phyloP scores from a whole-genome alignment of 1,140 invertebrate species.

The Drosophila setifemur region DNA sequence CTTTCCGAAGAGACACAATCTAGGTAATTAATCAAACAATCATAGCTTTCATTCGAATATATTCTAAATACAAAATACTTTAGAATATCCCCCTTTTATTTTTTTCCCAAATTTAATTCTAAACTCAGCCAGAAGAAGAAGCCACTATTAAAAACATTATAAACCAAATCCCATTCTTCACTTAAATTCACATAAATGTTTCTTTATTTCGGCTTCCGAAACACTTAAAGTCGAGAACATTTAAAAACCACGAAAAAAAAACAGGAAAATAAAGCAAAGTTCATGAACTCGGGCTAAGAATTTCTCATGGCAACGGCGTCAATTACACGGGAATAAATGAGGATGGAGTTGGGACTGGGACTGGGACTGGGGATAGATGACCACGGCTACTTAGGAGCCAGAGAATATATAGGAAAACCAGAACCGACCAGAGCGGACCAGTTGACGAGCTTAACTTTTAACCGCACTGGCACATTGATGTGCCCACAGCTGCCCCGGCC shows the following conservation, averaged over 20 bases:
- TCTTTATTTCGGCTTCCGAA: constrained; percentile 47
- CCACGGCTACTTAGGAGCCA: constrained; percentile 42
- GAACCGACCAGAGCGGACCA: not conserved
- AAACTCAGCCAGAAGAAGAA: constrained; percentile 17
- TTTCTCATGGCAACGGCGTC: constrained; percentile 64
- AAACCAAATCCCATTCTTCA: constrained; percentile 12
- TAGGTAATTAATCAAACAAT: constrained; percentile 25
- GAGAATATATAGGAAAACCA: not conserved
- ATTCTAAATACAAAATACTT: constrained; percentile 6
- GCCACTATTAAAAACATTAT: constrained; percentile 17
- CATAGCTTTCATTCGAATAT: constrained; percentile 8
- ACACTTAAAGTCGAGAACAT: constrained; percentile 61
- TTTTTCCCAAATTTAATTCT: not conserved
- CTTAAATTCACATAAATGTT: constrained; percentile 43
- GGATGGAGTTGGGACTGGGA: not conserved
- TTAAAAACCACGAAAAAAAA: constrained; percentile 15
- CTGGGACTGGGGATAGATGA: constrained; percentile 13
- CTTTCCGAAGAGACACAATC: constrained; percentile 7
- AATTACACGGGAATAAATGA: constrained; percentile 59
- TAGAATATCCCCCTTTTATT: constrained; percentile 14
- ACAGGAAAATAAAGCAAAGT: constrained; percentile 32
- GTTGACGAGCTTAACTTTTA: constrained; percentile 67
- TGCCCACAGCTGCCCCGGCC: constrained; percentile 35
- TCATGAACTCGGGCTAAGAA: constrained; percentile 57
- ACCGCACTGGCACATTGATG: constrained; percentile 54